A percentile compares a stretch with the other conserved stretches of the same genome.
Conservation (phyloP, 2,797 vertebrate species). For the Spea hammondii region DNA sequence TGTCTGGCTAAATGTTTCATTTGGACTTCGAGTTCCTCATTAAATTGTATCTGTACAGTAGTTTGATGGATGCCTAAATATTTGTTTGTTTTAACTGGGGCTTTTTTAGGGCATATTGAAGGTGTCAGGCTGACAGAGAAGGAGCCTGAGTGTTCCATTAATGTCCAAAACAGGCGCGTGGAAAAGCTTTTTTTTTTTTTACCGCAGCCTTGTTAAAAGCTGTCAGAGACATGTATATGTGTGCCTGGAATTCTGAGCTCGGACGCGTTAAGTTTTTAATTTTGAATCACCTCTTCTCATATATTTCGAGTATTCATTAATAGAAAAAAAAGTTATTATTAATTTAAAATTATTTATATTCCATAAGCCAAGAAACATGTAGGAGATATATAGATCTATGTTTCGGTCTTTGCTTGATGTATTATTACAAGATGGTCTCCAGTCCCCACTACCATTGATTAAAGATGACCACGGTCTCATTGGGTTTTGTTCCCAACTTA, state of each 20-base stretch:
- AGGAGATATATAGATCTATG: no score
- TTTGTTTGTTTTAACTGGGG: slow-evolving; percentile 47
- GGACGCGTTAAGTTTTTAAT: neutral
- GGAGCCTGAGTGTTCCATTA: slow-evolving; percentile 27
- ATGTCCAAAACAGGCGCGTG: slow-evolving; percentile 10
- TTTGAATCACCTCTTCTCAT: neutral
- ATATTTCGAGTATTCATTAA: no score
- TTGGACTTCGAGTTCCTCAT: slow-evolving; percentile 57
- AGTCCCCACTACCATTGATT: no score
- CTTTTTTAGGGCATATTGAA: slow-evolving; percentile 34
- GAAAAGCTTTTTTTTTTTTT: neutral
- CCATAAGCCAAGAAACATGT: no score
- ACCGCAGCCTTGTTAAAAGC: slow-evolving; percentile 18
- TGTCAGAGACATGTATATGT: neutral
- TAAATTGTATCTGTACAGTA: slow-evolving; percentile 55
- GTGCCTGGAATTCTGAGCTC: neutral
- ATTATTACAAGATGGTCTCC: no score
- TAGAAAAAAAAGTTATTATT: no score
- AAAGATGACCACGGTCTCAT: no score
- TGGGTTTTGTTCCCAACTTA: no score
- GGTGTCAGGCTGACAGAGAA: slow-evolving; percentile 41
- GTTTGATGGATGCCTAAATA: slow-evolving; percentile 55
- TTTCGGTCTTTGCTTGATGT: no score
- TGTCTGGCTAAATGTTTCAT: slow-evolving; percentile 47
- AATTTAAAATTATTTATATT: no score